Evolutionary conservation across 2,797 vertebrate genomes (phyloP).

Genomic region (Anguilla obscura): DNA sequence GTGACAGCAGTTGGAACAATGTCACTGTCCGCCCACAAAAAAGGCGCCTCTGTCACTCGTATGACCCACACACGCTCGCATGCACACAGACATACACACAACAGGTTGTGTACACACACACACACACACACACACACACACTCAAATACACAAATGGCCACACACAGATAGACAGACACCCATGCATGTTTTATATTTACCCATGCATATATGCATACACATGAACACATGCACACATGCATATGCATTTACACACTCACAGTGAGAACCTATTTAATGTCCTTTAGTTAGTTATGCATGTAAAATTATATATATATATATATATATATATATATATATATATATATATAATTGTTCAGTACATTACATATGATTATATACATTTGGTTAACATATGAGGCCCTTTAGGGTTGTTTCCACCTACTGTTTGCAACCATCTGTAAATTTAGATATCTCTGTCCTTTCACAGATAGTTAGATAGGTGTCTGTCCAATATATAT

Average conservation of each 20-base stretch:
- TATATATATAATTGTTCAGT: not conserved
- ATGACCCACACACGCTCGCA: slow-evolving; percentile 50
- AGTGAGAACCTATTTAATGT: not conserved
- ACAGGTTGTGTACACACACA: slow-evolving; percentile 41
- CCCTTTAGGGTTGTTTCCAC: not conserved
- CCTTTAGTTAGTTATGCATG: not conserved
- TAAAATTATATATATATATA: not conserved
- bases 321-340: too few species aligned
- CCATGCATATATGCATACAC: slow-evolving; percentile 30
- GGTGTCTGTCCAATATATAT: not conserved
- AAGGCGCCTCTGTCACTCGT: slow-evolving; percentile 62
- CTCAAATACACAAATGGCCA: not conserved
- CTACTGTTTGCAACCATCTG: not conserved
- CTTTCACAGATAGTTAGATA: not conserved
- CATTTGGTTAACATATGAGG: too few species aligned
- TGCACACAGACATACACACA: slow-evolving; percentile 50
- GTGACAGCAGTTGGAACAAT: slow-evolving; percentile 72
- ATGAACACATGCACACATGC: slow-evolving; percentile 48
- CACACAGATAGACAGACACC: not conserved
- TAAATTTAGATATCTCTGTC: not conserved
- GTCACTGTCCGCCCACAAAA: slow-evolving; percentile 68
- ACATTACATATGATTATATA: not conserved
- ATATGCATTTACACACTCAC: not conserved
- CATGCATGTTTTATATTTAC: not conserved
- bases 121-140: slow-evolving; percentile 44